Base-by-base conservation (phyloP, 2,113 vertebrate species). In the Hyperopisus bebe region DNA sequence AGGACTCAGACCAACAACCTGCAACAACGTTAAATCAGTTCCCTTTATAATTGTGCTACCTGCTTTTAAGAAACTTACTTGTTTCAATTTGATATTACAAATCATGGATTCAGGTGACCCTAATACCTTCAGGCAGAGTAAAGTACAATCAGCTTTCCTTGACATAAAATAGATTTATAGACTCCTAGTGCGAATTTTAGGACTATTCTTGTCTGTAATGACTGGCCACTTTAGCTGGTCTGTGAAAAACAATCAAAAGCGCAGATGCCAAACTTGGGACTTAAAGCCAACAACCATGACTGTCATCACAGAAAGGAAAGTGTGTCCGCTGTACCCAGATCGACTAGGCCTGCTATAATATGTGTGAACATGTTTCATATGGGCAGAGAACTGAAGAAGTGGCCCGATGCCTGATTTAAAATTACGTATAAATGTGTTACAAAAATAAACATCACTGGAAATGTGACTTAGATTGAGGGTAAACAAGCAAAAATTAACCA, bases 401-500 rank as follows among this genome's bases (percentile, higher is more conserved):
- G 44, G 82, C 83, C 47, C 47, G 6, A 15, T 31, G 44, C 83
- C 83, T 86, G 48, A 87, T 47, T 87, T 51, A 35, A 35, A 24
- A 19, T 87, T 87, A 53, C 50, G 27, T 53, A 31, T 53, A 35
- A 87, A 53, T 35, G 27, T 87, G 50, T 87, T 87, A 82, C 31
- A 53, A 55, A 42, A 80, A 80, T 51, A 50, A 89, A 85, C 24
- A 53, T 89, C n/a, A 86, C 24, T 47, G n/a, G 35, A 50, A 51
- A 86, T 51, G 31, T 89, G 42, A 47, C 62, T 80, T 51, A 77
- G 50, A 58, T 10, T 88, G 44, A 3, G 66, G 24, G 58, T 21
- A 90, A 80, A 86, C 39, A 70, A 77, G 94, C 93, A 94, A 90
- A 88, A 94, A 94, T 93, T 91, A 94, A 94, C 94, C 91, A 90